Evolutionary conservation across 2,113 vertebrate species (phyloP).

Genomic region (Pagrus major): DNA sequence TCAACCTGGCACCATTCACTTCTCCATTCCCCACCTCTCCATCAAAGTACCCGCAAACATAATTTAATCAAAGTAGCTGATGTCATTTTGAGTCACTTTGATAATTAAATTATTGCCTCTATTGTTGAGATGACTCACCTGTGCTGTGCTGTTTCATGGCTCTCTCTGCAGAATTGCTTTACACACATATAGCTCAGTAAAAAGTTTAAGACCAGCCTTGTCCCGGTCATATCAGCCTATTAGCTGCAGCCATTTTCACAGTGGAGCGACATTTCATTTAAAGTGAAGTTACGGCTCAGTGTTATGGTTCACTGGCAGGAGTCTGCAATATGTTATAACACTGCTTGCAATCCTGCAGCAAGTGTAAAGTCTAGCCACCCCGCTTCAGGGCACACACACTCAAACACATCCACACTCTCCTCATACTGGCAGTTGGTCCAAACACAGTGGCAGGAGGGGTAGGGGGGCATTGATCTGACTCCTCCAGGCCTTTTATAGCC

Average conservation of each 20-base stretch:
- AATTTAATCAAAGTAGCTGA: neutral
- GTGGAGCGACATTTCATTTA: slow-evolving; percentile 43
- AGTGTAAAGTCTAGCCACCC: slow-evolving; percentile 57
- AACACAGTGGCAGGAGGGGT: slow-evolving; percentile 33
- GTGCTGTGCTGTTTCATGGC: neutral
- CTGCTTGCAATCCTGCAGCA: slow-evolving; percentile 48
- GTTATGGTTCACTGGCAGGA: slow-evolving; percentile 50
- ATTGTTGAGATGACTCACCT: neutral
- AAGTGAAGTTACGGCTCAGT: slow-evolving; percentile 37
- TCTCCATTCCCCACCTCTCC: neutral
- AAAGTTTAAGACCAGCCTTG: neutral
- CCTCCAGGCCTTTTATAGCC: slow-evolving; percentile 80
- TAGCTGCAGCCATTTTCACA: slow-evolving; percentile 43
- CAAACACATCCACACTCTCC: slow-evolving; percentile 26
- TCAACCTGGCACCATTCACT: neutral
- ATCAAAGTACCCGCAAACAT: neutral
- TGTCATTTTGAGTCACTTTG: neutral
- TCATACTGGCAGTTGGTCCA: slow-evolving; percentile 52
- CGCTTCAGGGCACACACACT: slow-evolving; percentile 35
- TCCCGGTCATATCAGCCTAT: neutral
- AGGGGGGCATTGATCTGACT: slow-evolving; percentile 29
- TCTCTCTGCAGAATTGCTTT: slow-evolving; percentile 6
- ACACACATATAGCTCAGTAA: neutral
- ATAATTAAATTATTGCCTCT: neutral
- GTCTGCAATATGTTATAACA: slow-evolving; percentile 59